A percentile compares a stretch with the other conserved stretches of the same genome.
Evolutionary conservation across 2,888 invertebrate species (phyloP).

Genomic region (Trichogramma dendrolimi): DNA sequence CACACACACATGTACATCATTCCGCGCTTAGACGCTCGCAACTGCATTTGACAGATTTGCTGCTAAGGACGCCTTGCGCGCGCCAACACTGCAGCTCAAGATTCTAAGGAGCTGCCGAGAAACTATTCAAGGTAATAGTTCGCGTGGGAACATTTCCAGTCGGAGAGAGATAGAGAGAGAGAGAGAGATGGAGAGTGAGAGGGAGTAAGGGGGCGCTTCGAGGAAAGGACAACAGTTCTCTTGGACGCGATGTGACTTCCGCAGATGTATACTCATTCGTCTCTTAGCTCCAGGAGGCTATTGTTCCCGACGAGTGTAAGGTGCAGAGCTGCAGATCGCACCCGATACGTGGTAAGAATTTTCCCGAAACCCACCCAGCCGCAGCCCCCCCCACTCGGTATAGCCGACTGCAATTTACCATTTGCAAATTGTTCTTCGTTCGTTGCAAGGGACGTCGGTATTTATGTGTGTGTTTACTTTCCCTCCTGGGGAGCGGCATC

Average conservation of each 20-base stretch:
- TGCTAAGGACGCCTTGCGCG: slow-evolving; percentile 13
- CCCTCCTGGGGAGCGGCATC: too few species aligned
- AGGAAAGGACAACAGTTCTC: too few species aligned
- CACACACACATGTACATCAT: slow-evolving; percentile 15
- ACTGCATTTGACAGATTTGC: slow-evolving; percentile 32
- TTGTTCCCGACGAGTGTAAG: neutral
- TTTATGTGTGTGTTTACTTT: too few species aligned
- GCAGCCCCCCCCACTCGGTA: too few species aligned
- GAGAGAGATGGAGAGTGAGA: neutral
- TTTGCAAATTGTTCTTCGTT: too few species aligned
- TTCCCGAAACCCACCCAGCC: too few species aligned
- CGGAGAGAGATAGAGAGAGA: neutral
- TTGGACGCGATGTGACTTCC: neutral
- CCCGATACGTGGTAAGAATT: neutral
- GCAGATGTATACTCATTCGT: neutral
- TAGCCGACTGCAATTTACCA: too few species aligned
- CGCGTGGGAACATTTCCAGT: slow-evolving; percentile 2
- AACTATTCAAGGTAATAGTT: slow-evolving; percentile 1
- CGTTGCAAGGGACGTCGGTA: too few species aligned
- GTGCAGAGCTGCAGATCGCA: neutral
- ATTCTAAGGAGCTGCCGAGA: neutral
- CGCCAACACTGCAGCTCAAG: too few species aligned
- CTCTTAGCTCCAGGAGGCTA: neutral
- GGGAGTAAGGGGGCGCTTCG: neutral
- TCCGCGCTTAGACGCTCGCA: slow-evolving; percentile 26